Conservation (phyloP, 2,797 vertebrate genomes). For the Aldrovandia affinis region DNA sequence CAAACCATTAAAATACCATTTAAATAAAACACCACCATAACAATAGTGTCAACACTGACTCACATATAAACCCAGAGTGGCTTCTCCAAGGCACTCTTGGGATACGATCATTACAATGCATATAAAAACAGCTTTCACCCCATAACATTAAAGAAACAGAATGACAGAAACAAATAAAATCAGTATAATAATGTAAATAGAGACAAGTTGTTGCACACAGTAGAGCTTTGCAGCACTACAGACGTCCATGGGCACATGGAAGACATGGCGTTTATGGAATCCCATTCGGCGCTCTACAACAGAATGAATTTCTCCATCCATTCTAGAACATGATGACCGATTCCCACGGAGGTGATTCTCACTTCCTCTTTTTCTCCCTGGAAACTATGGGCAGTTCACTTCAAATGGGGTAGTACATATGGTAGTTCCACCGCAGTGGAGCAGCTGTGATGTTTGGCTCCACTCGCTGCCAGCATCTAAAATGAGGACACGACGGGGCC, state of each 20-base stretch:
- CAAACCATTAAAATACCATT: not conserved
- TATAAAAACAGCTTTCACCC: conserved; percentile 40
- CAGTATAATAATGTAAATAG: conserved; percentile 36
- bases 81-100: not conserved
- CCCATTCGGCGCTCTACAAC: not conserved
- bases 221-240: not conserved
- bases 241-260: not conserved
- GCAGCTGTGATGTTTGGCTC: too few relatives aligned
- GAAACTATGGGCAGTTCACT: not conserved
- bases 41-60: conserved; percentile 6
- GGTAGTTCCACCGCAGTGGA: not conserved
- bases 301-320: not conserved
- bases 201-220: conserved; percentile 9
- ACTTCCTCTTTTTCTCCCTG: not conserved
- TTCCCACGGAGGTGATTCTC: not conserved
- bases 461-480: too few relatives aligned
- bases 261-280: not conserved
- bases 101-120: conserved; percentile 14
- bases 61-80: not conserved
- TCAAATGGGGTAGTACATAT: not conserved
- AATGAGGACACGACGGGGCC: too few relatives aligned
- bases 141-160: conserved; percentile 24
- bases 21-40: conserved; percentile 7
- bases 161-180: conserved; percentile 38
- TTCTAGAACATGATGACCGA: not conserved